phyloP scores from a whole-genome alignment of 2,113 vertebrate species.

The Chaenogobius annularis region DNA sequence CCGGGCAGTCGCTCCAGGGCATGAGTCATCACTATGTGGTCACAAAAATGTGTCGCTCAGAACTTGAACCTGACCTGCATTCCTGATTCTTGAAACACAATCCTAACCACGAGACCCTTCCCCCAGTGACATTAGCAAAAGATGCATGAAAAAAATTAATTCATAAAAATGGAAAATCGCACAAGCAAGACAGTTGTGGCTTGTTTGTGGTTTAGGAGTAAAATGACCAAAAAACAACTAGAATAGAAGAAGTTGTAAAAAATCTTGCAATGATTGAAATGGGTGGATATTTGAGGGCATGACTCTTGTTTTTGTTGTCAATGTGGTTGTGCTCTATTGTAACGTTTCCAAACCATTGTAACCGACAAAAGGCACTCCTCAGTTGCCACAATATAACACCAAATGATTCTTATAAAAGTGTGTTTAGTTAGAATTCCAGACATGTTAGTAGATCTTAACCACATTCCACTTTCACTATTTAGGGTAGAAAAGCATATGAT shows the following conservation, averaged over 20 bases:
- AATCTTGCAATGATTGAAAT: conserved; percentile 35
- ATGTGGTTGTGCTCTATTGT: conserved; percentile 19
- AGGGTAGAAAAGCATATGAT: background rate
- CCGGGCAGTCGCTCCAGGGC: conserved; percentile 50
- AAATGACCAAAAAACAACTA: background rate
- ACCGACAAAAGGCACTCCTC: conserved; percentile 36
- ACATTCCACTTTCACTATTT: conserved; percentile 7
- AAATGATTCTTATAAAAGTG: conserved; percentile 43
- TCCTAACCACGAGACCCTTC: conserved; percentile 4
- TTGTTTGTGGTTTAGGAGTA: background rate
- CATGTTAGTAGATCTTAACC: conserved; percentile 17
- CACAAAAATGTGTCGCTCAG: conserved; percentile 49
- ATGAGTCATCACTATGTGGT: conserved; percentile 69
- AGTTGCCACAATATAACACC: conserved; percentile 49
- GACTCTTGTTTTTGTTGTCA: conserved; percentile 38
- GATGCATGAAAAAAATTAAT: no score
- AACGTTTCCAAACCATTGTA: conserved; percentile 49
- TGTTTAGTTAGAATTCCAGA: conserved; percentile 26
- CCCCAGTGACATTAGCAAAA: background rate
- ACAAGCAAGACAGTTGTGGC: background rate
- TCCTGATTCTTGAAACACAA: conserved; percentile 45
- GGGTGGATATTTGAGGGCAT: conserved; percentile 21
- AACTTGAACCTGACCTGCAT: conserved; percentile 49
- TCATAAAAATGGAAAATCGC: conserved; percentile 9
- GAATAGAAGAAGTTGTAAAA: conserved; percentile 25